Evolutionary conservation across 2,797 vertebrate genomes (phyloP).

Genomic region (Coluber constrictor): DNA sequence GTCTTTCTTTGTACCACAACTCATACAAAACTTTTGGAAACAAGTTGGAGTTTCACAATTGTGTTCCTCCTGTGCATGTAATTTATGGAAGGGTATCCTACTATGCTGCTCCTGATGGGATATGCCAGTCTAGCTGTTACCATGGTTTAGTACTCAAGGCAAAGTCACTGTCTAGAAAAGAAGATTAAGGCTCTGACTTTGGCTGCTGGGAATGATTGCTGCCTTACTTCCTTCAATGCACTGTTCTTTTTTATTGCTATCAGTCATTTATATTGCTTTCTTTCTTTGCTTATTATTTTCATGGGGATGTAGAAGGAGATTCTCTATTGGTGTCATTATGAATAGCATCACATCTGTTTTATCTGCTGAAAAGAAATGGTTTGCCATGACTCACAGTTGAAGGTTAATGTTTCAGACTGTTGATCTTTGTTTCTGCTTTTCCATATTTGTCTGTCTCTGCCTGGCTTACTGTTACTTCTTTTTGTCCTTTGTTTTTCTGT

Average conservation of each 20-base stretch:
- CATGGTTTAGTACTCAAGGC: background rate
- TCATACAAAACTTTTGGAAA: background rate
- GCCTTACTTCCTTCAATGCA: background rate
- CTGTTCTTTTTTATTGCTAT: background rate
- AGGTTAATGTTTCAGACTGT: background rate
- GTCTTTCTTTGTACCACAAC: background rate
- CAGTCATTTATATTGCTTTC: background rate
- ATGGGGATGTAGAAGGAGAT: background rate
- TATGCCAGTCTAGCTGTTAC: background rate
- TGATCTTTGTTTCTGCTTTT: background rate
- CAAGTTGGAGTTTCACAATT: background rate
- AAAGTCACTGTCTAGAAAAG: background rate
- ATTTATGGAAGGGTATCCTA: background rate
- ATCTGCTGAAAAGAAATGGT: background rate
- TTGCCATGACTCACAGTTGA: background rate
- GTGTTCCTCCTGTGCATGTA: background rate
- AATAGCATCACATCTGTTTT: background rate
- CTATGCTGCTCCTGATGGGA: background rate
- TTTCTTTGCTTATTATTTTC: background rate
- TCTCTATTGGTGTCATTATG: background rate
- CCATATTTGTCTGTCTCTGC: background rate
- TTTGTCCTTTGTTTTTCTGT: background rate
- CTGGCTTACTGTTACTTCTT: background rate
- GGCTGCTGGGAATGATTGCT: background rate
- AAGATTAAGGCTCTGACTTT: background rate